Evolutionary conservation across 2,797 vertebrate species (phyloP).

Genomic region (Acanthurus leucopareius): DNA sequence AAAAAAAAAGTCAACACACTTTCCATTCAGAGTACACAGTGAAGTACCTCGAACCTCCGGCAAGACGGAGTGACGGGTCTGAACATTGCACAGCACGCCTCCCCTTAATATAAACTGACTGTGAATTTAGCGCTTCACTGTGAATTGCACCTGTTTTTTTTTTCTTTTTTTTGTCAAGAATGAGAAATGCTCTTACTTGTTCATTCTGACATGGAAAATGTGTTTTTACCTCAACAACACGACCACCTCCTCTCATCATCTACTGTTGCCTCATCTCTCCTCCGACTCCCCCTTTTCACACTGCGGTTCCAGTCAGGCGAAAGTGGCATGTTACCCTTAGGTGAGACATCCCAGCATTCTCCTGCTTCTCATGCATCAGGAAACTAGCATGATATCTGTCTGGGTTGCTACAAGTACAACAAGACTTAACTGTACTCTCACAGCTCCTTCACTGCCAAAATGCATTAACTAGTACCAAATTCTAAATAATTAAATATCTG

Average conservation of each 20-base stretch:
- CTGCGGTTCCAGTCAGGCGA: slow-evolving; percentile 42
- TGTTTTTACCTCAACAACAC: slow-evolving; percentile 23
- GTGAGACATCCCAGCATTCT: slow-evolving; percentile 71
- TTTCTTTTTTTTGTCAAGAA: slow-evolving; percentile 7
- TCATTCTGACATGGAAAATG: slow-evolving; percentile 14
- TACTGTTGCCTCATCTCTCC: slow-evolving; percentile 5
- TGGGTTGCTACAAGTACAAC: slow-evolving; percentile 66
- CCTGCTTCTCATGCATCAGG: slow-evolving; percentile 69
- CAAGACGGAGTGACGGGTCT: slow-evolving; percentile 13
- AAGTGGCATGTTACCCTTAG: slow-evolving; percentile 74
- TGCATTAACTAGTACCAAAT: slow-evolving; percentile 77
- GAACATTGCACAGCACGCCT: slow-evolving; percentile 8
- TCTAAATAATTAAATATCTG: slow-evolving; percentile 78
- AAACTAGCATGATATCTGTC: slow-evolving; percentile 63
- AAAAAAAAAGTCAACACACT: slow-evolving; percentile 8
- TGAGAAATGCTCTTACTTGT: slow-evolving; percentile 29
- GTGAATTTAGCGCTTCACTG: slow-evolving; percentile 16
- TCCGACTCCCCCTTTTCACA: background rate
- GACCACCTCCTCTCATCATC: background rate
- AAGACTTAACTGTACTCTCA: slow-evolving; percentile 56
- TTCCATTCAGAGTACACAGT: slow-evolving; percentile 15
- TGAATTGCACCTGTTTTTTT: slow-evolving; percentile 32
- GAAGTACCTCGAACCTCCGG: slow-evolving; percentile 22
- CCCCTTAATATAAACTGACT: slow-evolving; percentile 37
- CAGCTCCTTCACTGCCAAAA: slow-evolving; percentile 71